A percentile compares a stretch with the other conserved stretches of the same genome.
Evolutionary conservation across 2,888 invertebrate species (phyloP).

Genomic region (Byasa hedistus): DNA sequence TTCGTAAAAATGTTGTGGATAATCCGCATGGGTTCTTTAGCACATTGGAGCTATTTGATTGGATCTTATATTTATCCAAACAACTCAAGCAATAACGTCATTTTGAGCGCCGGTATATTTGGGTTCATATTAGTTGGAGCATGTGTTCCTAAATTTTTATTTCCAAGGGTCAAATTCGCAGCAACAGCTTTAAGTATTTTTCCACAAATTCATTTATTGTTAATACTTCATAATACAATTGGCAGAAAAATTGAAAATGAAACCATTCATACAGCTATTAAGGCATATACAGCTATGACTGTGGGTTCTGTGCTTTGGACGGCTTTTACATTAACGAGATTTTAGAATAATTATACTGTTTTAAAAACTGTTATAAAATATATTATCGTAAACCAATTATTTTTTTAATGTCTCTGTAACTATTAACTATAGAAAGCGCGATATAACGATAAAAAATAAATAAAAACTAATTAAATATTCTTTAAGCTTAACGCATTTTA

Average conservation of each 20-base stretch:
- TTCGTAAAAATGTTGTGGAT: constrained; percentile 47
- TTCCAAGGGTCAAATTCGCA: constrained; percentile 46
- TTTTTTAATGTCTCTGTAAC: too few relatives aligned
- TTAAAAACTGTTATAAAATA: background rate
- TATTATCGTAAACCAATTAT: background rate
- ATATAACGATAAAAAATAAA: background rate
- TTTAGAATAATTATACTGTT: constrained; percentile 4
- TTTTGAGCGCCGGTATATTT: constrained; percentile 45
- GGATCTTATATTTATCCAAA: constrained; percentile 47
- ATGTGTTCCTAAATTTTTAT: constrained; percentile 46
- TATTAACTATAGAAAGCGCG: too few relatives aligned
- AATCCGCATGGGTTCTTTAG: constrained; percentile 48
- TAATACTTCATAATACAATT: constrained; percentile 46
- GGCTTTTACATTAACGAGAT: constrained; percentile 38
- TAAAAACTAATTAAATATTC: background rate
- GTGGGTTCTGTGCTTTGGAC: constrained; percentile 52
- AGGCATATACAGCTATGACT: constrained; percentile 46
- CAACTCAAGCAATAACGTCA: constrained; percentile 38
- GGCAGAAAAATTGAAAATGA: constrained; percentile 40
- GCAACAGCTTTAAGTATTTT: constrained; percentile 52
- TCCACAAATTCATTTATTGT: constrained; percentile 56
- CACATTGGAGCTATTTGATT: constrained; percentile 59
- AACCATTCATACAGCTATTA: constrained; percentile 43
- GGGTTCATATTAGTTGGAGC: constrained; percentile 45
- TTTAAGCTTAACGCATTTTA: background rate